Evolutionary conservation across 2,113 vertebrate genomes (phyloP), one percentile per base, ranked within the genome.

Genomic region (Atrichornis clamosus): DNA sequence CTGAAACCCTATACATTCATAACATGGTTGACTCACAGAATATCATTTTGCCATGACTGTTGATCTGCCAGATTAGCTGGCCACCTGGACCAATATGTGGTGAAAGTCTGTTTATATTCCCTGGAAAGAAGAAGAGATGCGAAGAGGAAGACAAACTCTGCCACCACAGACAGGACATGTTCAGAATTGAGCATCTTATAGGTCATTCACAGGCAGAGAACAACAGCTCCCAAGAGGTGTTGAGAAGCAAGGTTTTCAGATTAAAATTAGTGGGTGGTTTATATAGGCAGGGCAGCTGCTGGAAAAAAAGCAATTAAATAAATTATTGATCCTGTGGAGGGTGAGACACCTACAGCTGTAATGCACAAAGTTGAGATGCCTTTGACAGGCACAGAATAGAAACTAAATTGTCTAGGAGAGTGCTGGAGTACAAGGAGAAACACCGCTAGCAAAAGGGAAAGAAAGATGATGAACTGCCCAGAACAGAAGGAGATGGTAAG

Each of bases 21-120:
- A 17, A 16, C 21, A 30, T 0, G 0, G 3, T 11, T 41, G 17
- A 22, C 15, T 88, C 3, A 0, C 2, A 1, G 50, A 46, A 21
- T 26, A 6, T 3, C n/a, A 33, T 39, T 27, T 39, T 79, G 56
- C n/a, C 6, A 3, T 7, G 33, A 8, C 12, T 87, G 9, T 23
- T 73, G 16, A 7, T 52, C 37, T 56, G 46, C 32, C 19, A 56
- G 32, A 26, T 5, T 3, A 23, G 17, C 39, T 67, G 79, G 35
- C 15, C 24, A 21, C 15, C 10, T 62, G 15, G 42, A 46, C 11
- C 3, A 22, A n/a, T n/a, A 30, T 69, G 35, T 10, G 7, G 16
- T 15, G 14, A 33, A 76, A 58, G 10, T 33, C 13, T 7, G 7
- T 58, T 76, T 86, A 52, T n/a, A 17, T 58, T 77, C 11, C 8